Base-by-base conservation (phyloP, 2,797 vertebrate species). In the Trachurus trachurus region DNA sequence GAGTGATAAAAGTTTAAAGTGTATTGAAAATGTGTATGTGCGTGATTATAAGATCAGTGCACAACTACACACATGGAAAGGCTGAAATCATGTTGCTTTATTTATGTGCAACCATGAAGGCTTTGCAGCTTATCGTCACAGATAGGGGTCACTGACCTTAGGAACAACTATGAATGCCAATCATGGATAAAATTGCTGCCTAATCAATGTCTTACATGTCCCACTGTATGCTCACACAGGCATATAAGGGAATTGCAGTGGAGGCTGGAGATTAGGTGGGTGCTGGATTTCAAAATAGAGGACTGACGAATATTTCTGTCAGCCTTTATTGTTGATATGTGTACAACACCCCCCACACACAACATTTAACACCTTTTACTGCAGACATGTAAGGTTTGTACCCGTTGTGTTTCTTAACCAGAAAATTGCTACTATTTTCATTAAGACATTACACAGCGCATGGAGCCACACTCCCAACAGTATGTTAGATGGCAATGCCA, bases 1-100 rank as follows among this genome's bases (percentile, higher is more conserved):
- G 50, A 66, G 42, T 58, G 70, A 70, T 79, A 40, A 74, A 84
- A 70, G 21, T 87, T 79, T 66, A 67, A 75, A 44, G 75, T 63
- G 47, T 34, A 70, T 34, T 68, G 42, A 61, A 31, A 71, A 58
- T 72, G 49, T 62, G 37, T 69, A 21, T 70, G 61, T 6, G 61
- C 5, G 0, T 78, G 49, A 62, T 76, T 66, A 49, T 52, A 47
- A 6, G 21, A 26, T 69, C 42, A 16, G 19, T 61, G 31, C 21
- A 70, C 47, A 42, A 37, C 21, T 66, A 47, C 31, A 40, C 62
- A 71, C 2, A 12, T 2, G 34, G 4, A 70, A 15, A 8, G 70
- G 63, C 40, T 64, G 53, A 57, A 45, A 61, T 56, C 58, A 40
- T 64, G 22, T 34, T 72, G 44, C 44, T 81, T 78, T 76, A 59